These are phyloP conservation scores for Sthenelais limicola DNA, from an alignment of 2,888 invertebrate genomes.

Conservation along the genomic window DNA sequence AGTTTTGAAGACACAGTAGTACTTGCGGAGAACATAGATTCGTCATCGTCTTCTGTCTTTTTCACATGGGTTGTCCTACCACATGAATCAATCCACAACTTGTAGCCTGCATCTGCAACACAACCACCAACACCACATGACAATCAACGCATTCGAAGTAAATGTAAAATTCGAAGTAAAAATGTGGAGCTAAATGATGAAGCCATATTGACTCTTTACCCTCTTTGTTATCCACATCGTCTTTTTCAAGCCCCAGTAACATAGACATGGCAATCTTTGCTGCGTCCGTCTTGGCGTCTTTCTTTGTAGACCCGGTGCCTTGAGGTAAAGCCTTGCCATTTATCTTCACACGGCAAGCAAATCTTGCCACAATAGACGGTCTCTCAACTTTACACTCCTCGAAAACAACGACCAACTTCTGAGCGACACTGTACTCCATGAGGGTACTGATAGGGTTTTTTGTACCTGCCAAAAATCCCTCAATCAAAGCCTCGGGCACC, in stretches of 20 bases:
- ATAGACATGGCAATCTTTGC: conserved; percentile 62
- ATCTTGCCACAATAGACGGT: conserved; percentile 54
- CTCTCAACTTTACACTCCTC: conserved; percentile 58
- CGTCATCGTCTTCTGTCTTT: no score
- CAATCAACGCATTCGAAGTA: no score
- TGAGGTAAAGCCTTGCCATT: conserved; percentile 54
- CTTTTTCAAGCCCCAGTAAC: conserved; percentile 57
- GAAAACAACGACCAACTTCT: conserved; percentile 51
- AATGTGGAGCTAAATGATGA: no score
- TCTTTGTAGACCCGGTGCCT: conserved; percentile 65
- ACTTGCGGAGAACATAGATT: no score
- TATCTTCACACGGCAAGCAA: conserved; percentile 60
- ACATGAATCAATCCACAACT: no score
- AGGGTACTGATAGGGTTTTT: conserved; percentile 65
- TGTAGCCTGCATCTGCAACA: no score
- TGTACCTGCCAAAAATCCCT: conserved; percentile 56
- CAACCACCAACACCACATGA: no score
- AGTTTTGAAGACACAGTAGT: no score
- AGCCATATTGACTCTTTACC: no score
- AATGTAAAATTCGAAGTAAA: no score
- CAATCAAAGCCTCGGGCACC: conserved; percentile 57
- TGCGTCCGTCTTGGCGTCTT: conserved; percentile 67
- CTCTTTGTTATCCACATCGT: conserved; percentile 52
- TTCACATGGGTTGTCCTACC: no score
- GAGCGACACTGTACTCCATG: conserved; percentile 61